Conservation (phyloP, 2,113 vertebrate species). For the Rhinopomastus cyanomelas region DNA sequence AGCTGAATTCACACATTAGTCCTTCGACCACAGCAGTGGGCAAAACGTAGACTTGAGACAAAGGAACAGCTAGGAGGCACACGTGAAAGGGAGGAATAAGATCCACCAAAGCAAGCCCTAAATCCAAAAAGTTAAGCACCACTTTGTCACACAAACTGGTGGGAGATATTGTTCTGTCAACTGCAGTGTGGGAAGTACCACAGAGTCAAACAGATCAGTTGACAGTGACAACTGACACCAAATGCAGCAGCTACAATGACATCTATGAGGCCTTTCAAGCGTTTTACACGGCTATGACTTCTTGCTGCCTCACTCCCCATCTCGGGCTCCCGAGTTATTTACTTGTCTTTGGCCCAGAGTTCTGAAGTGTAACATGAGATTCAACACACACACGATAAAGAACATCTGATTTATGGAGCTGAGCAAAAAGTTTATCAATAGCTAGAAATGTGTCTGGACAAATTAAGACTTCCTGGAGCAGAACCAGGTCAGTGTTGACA, state of each 20-base stretch:
- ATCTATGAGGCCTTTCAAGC: slow-evolving; percentile 12
- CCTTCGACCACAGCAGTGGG: background rate
- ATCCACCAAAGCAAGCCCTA: slow-evolving; percentile 2
- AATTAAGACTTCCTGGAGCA: slow-evolving; percentile 30
- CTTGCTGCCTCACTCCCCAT: background rate
- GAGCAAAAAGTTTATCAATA: slow-evolving; percentile 14
- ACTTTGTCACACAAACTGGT: background rate
- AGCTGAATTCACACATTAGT: background rate
- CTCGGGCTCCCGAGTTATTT: background rate
- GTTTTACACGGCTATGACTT: background rate
- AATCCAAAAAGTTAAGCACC: slow-evolving; percentile 2
- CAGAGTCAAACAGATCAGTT: slow-evolving; percentile 7
- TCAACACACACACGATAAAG: background rate
- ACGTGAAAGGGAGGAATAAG: background rate
- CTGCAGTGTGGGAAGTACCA: background rate
- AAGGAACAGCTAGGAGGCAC: background rate
- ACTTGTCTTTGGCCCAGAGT: background rate
- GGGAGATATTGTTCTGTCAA: background rate
- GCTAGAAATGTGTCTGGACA: slow-evolving; percentile 13
- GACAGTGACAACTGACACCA: background rate
- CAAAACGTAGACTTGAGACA: background rate
- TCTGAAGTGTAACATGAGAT: slow-evolving; percentile 31
- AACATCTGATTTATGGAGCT: slow-evolving; percentile 15
- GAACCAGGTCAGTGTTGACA: background rate
- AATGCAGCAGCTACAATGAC: background rate